These are phyloP conservation scores for Oryzias celebensis DNA, from an alignment of 2,113 vertebrate species.

Conservation along the genomic window DNA sequence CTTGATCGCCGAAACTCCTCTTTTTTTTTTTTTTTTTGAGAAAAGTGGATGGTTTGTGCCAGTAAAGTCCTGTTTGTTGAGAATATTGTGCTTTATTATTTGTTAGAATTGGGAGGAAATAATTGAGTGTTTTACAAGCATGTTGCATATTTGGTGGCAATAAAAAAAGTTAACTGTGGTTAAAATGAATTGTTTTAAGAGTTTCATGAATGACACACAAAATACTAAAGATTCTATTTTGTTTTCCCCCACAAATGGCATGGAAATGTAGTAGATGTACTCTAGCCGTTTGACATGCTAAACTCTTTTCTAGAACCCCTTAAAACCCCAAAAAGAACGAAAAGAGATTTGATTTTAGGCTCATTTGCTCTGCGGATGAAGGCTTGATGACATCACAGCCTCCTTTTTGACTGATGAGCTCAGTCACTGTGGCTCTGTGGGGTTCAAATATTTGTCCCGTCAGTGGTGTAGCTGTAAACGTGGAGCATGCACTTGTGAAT, in stretches of 20 bases:
- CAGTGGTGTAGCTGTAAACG: constrained; percentile 16
- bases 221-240: background rate
- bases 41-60: constrained; percentile 14
- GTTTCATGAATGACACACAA: too few species aligned
- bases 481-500: constrained; percentile 33
- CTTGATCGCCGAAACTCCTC: background rate
- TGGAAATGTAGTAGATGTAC: constrained; percentile 1
- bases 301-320: constrained; percentile 52
- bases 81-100: constrained; percentile 55
- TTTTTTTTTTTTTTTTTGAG: constrained; percentile 7
- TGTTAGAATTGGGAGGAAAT: background rate
- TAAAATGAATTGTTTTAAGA: too few species aligned
- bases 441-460: constrained; percentile 17
- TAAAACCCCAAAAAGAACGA: constrained; percentile 30
- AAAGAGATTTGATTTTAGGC: background rate
- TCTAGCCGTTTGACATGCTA: constrained; percentile 13
- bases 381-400: too few species aligned
- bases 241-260: constrained; percentile 19
- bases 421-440: too few species aligned
- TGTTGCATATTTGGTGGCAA: constrained; percentile 28
- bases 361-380: too few species aligned
- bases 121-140: background rate
- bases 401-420: too few species aligned
- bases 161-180: background rate
- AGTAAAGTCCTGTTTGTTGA: background rate